These are phyloP conservation scores for Callipepla californica DNA, from an alignment of 2,113 vertebrate species.

Conservation along the genomic window DNA sequence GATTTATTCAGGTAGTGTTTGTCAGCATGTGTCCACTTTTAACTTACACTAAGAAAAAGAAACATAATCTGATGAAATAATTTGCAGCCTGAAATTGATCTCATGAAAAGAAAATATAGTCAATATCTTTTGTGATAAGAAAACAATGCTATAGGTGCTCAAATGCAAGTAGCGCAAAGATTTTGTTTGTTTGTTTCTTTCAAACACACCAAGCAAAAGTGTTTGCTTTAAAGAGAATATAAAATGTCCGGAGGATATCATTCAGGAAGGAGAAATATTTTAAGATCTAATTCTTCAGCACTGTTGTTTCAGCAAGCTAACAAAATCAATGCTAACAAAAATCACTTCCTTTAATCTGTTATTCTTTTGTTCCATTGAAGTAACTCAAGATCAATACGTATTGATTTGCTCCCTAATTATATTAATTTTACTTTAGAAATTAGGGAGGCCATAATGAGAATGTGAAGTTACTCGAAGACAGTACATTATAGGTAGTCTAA, in stretches of 20 bases:
- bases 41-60: constrained; percentile 66
- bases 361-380: constrained; percentile 79
- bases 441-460: constrained; percentile 79
- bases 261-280: constrained; percentile 71
- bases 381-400: constrained; percentile 79
- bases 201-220: constrained; percentile 34
- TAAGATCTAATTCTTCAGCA: constrained; percentile 74
- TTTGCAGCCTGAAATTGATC: constrained; percentile 71
- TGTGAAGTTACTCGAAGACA: constrained; percentile 83
- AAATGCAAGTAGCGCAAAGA: not conserved
- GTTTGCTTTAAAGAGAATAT: constrained; percentile 14
- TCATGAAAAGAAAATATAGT: constrained; percentile 65
- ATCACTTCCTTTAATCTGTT: constrained; percentile 79
- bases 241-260: constrained; percentile 1
- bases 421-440: constrained; percentile 85
- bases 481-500: constrained; percentile 79
- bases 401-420: constrained; percentile 85
- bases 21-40: constrained; percentile 48
- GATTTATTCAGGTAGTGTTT: constrained; percentile 45
- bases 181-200: constrained; percentile 25
- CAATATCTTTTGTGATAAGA: constrained; percentile 45
- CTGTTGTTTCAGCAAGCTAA: constrained; percentile 69
- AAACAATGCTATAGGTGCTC: constrained; percentile 8
- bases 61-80: constrained; percentile 68
- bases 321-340: constrained; percentile 78